Percentiles rank a stretch among this genome's conserved stretches.
Evolutionary conservation across 2,888 invertebrate genomes (phyloP).

Genomic region (Dynastes grantii): DNA sequence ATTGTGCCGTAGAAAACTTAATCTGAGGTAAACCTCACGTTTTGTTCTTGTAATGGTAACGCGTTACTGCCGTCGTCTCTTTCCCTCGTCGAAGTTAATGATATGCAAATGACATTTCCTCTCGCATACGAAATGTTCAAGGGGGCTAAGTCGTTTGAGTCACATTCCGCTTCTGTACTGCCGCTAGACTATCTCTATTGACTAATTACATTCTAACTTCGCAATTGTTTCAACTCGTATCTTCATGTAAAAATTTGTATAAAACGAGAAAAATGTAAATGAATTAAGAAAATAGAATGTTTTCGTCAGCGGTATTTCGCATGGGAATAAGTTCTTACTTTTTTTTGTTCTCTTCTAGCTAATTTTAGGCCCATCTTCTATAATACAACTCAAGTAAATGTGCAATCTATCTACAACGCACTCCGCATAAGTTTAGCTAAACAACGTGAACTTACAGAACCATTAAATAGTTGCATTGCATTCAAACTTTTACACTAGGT

Average conservation of each 20-base stretch:
- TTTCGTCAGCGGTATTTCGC: background rate
- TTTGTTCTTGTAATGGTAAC: conserved; percentile 41
- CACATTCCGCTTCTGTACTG: conserved; percentile 38
- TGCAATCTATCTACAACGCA: too few species aligned
- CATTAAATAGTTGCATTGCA: too few species aligned
- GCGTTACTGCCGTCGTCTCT: conserved; percentile 27
- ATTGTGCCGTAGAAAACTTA: conserved; percentile 45
- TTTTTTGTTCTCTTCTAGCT: too few species aligned
- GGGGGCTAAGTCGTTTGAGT: conserved; percentile 33
- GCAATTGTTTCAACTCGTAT: conserved; percentile 34
- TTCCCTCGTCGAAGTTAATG: conserved; percentile 51
- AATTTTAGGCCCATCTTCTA: too few species aligned
- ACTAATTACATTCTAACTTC: conserved; percentile 44
- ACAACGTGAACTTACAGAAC: too few species aligned
- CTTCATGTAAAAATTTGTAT: conserved; percentile 12
- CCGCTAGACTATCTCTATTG: conserved; percentile 27
- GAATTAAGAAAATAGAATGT: background rate
- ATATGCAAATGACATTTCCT: conserved; percentile 56
- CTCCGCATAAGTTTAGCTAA: too few species aligned
- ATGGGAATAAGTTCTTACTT: too few species aligned
- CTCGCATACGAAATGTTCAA: conserved; percentile 39
- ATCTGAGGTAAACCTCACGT: conserved; percentile 47
- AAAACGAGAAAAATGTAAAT: background rate
- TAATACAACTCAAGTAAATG: too few species aligned
- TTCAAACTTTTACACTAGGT: too few species aligned